Evolutionary conservation across 2,797 vertebrate genomes (phyloP), one percentile per base, ranked within the genome.

Genomic region (Dallia pectoralis): DNA sequence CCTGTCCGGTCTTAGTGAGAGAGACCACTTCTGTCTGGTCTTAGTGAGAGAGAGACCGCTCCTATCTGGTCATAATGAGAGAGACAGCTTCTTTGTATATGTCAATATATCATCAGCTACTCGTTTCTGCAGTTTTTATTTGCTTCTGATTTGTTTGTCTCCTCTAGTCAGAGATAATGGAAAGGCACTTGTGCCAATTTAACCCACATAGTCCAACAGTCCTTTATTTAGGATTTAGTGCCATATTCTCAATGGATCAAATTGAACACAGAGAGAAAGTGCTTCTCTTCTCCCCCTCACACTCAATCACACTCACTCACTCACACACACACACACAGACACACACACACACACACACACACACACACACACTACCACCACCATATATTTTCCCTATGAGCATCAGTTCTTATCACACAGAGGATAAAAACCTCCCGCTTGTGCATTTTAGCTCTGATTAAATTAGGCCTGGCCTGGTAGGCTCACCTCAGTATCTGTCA

Each of bases 401-500:
- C 79, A 79, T 76, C 84, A 92, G 87, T 66, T 81, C 80, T 83
- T 90, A 79, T 91, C 84, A 85, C 85, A 88, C 75, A 69, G 71
- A 82, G 87, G 77, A 82, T 79, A 73, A 48, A 79, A 87, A 77
- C 72, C 63, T 77, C 67, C 76, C 67, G 72, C 83, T 87, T 89
- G 87, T 80, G 84, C 86, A 87, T 93, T 93, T 93, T 92, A 92
- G 85, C 88, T 89, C 92, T 93, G 89, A 93, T 95, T 94, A 93
- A 95, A 95, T 96, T 94, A 96, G 92, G 85, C 88, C 80, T 93
- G 87, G 93, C 89, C 87, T 93, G 86, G 86, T 94, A 93, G 92
- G 89, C 93, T 96, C 89, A 89, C 91, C 93, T 90, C 79, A 64
- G 81, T 91, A 92, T 94, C 88, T 93, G 91, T 93, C 92, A 93